Conservation (phyloP, 2,113 vertebrate genomes). For the Campylomormyrus tamandua region DNA sequence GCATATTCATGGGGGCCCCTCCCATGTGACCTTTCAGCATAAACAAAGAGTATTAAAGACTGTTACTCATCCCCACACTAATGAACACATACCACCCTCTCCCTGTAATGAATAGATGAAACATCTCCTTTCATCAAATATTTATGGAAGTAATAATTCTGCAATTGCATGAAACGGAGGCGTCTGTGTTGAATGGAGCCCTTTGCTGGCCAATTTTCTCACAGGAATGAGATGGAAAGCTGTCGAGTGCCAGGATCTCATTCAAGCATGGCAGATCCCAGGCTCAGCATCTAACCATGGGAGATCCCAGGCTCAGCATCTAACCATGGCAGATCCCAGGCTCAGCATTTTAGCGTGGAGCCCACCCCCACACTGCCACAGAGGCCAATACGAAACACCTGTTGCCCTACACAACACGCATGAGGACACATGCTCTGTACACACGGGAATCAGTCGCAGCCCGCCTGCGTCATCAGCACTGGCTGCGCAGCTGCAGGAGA, state of each 20-base stretch:
- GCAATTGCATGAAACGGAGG: conserved; percentile 35
- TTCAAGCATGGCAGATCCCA: neutral
- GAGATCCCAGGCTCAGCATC: neutral
- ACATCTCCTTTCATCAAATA: conserved; percentile 63
- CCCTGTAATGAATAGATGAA: conserved; percentile 59
- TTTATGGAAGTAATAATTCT: conserved; percentile 69
- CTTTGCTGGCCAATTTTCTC: neutral
- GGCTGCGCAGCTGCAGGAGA: too few relatives aligned
- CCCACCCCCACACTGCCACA: neutral
- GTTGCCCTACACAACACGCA: neutral
- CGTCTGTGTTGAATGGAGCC: neutral
- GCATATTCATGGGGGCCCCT: conserved; percentile 57
- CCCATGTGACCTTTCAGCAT: conserved; percentile 51
- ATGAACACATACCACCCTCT: conserved; percentile 56
- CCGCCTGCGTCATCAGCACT: too few relatives aligned
- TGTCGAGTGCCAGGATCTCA: neutral
- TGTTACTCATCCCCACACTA: conserved; percentile 50
- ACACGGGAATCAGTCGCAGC: neutral
- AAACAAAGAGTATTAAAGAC: conserved; percentile 68
- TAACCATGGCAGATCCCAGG: neutral
- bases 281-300: neutral
- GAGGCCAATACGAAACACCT: neutral
- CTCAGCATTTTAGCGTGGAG: neutral
- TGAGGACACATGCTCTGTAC: neutral
- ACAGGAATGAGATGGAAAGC: neutral